Percentiles rank a stretch among this genome's conserved stretches.
These are phyloP conservation scores for Carcina quercana DNA, from an alignment of 2,888 invertebrate genomes.

Conservation along the genomic window DNA sequence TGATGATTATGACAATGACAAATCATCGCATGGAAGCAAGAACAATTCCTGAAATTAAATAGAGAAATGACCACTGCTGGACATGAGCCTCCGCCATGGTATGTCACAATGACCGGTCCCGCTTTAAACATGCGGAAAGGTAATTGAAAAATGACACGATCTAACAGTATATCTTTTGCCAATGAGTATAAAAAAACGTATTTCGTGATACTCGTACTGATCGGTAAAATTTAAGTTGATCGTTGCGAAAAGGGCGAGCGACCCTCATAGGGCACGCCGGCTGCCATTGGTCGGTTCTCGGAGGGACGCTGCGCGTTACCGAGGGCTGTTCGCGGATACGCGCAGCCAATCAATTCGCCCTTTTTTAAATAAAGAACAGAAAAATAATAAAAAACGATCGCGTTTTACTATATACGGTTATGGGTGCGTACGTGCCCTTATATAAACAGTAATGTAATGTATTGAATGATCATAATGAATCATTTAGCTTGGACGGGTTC, in stretches of 20 bases:
- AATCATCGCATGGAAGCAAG: no score
- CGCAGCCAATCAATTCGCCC: slow-evolving; percentile 71
- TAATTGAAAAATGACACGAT: no score
- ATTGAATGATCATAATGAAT: background rate
- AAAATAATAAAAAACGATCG: slow-evolving; percentile 58
- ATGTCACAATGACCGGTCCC: no score
- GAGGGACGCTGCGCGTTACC: slow-evolving; percentile 42
- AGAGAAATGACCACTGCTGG: no score
- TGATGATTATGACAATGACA: no score
- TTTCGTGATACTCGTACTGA: slow-evolving; percentile 17
- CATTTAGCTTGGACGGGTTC: no score
- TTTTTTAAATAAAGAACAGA: slow-evolving; percentile 69
- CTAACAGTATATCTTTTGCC: no score
- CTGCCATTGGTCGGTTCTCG: slow-evolving; percentile 43
- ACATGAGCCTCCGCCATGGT: no score
- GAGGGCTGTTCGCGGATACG: slow-evolving; percentile 35
- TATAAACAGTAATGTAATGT: no score
- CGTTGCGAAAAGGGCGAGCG: slow-evolving; percentile 55
- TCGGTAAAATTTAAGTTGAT: slow-evolving; percentile 19
- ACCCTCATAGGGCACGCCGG: slow-evolving; percentile 39
- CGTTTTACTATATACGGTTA: slow-evolving; percentile 39
- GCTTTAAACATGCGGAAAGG: no score
- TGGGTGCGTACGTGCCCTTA: slow-evolving; percentile 35
- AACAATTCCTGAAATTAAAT: no score
- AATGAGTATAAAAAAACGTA: slow-evolving; percentile 6